phyloP scores from a whole-genome alignment of 2,797 vertebrate genomes.

The Notoglanidium macrostoma region DNA sequence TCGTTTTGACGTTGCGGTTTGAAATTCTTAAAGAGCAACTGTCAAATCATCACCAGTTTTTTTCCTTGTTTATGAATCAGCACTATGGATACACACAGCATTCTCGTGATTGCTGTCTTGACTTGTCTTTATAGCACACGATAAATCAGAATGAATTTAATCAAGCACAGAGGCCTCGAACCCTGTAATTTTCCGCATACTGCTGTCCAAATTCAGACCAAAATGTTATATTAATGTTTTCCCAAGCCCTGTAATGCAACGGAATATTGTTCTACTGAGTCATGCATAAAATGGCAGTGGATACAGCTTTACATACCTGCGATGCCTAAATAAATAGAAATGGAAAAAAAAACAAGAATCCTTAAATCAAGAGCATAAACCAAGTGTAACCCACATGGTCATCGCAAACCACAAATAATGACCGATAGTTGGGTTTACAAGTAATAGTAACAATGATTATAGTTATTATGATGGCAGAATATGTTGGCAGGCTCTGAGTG shows the following conservation, averaged over 20 bases:
- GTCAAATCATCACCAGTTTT: background rate
- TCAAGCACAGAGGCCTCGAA: constrained; percentile 2
- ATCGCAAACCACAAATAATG: constrained; percentile 36
- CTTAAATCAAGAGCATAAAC: constrained; percentile 30
- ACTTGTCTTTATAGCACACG: constrained; percentile 26
- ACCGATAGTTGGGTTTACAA: constrained; percentile 37
- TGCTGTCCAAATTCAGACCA: constrained; percentile 13
- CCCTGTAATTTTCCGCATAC: constrained; percentile 25
- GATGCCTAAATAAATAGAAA: constrained; percentile 25
- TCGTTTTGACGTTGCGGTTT: background rate
- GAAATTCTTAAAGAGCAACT: background rate
- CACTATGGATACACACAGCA: constrained; percentile 11
- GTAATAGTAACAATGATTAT: constrained; percentile 41
- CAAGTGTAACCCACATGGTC: constrained; percentile 30
- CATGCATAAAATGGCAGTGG: constrained; percentile 21
- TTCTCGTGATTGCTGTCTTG: constrained; percentile 17
- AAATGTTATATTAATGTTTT: constrained; percentile 25
- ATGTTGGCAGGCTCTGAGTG: constrained; percentile 29
- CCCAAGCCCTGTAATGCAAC: background rate
- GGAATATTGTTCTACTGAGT: background rate
- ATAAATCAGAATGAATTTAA: constrained; percentile 34
- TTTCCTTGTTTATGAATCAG: background rate
- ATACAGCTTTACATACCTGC: constrained; percentile 18
- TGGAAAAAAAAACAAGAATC: constrained; percentile 16
- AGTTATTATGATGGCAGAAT: constrained; percentile 32